These are phyloP conservation scores for Heteropelma amictum DNA, from an alignment of 2,888 invertebrate genomes.

Conservation along the genomic window DNA sequence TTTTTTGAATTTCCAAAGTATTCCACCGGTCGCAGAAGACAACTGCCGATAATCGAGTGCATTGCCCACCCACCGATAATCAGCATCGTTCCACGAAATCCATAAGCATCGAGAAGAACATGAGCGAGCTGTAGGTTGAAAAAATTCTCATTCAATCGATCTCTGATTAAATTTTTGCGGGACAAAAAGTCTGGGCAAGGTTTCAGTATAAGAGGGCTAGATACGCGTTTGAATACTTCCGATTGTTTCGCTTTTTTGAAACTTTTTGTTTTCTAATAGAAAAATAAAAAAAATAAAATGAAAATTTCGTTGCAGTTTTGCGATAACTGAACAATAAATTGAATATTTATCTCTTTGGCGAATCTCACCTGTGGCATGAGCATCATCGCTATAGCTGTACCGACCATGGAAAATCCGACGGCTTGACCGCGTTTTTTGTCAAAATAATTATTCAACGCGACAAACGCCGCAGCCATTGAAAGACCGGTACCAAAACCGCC, in stretches of 20 bases:
- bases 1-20: not conserved
- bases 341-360: no score
- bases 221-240: no score
- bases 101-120: conserved; percentile 61
- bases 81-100: conserved; percentile 76
- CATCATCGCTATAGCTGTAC: conserved; percentile 88
- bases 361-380: conserved; percentile 84
- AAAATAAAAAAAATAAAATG: no score
- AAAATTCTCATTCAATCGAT: not conserved
- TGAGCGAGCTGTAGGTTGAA: conserved; percentile 60
- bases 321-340: no score
- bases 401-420: conserved; percentile 88
- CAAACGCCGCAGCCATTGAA: conserved; percentile 87
- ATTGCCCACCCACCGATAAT: conserved; percentile 78
- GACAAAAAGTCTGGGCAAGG: no score
- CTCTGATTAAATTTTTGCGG: no score
- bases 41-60: conserved; percentile 78
- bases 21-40: conserved; percentile 77
- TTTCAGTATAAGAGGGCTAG: no score
- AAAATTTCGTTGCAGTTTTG: not conserved
- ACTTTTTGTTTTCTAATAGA: no score
- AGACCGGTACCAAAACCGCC: conserved; percentile 85
- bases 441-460: conserved; percentile 88
- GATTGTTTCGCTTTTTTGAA: no score
- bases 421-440: conserved; percentile 88